Evolutionary conservation across 2,888 invertebrate species (phyloP).

Genomic region (Sphinx pinastri): DNA sequence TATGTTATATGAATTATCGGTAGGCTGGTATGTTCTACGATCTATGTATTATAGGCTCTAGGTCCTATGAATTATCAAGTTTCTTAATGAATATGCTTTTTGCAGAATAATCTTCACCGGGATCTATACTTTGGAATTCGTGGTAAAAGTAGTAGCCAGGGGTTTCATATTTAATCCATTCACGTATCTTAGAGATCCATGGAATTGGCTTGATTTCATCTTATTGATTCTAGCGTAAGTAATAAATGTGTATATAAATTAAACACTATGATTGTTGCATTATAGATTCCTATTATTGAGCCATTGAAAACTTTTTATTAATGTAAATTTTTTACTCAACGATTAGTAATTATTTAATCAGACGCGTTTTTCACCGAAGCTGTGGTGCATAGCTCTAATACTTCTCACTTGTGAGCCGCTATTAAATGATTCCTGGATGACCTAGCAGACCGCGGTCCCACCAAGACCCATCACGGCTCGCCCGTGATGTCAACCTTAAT

Average conservation of each 20-base stretch:
- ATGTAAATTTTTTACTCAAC: no score
- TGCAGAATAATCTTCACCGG: constrained; percentile 99
- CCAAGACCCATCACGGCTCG: constrained; percentile 32
- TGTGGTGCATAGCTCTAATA: no score
- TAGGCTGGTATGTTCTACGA: no score
- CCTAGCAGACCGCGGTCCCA: constrained; percentile 43
- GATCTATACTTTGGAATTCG: constrained; percentile 99
- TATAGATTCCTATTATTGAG: no score
- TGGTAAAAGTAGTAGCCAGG: constrained; percentile 99
- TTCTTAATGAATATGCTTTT: constrained; percentile 65
- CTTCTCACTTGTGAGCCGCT: no score
- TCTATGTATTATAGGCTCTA: no score
- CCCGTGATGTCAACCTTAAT: constrained; percentile 38
- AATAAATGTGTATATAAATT: constrained; percentile 83
- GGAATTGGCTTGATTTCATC: constrained; percentile 99
- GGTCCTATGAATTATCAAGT: no score
- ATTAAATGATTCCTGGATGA: no score
- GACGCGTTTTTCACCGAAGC: no score
- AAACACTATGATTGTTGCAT: constrained; percentile 56
- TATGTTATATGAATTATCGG: no score
- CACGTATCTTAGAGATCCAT: constrained; percentile 99
- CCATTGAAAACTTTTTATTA: constrained; percentile 59
- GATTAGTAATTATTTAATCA: no score
- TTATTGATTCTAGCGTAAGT: constrained; percentile 99
- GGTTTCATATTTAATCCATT: constrained; percentile 99